These are phyloP conservation scores for Chelonoidis abingdonii DNA, from an alignment of 2,113 vertebrate species.

Conservation along the genomic window DNA sequence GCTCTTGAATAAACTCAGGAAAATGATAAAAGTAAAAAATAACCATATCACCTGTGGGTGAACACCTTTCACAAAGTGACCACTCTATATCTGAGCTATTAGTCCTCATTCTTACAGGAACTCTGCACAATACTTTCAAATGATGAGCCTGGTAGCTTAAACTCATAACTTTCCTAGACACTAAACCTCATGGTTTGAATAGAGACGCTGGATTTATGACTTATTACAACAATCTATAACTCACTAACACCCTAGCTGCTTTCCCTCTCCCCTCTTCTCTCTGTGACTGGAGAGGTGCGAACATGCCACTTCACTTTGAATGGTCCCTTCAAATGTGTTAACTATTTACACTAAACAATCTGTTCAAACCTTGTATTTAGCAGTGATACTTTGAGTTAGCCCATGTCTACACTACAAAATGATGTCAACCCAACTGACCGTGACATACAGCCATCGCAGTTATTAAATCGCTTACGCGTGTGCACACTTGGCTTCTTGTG, in stretches of 20 bases:
- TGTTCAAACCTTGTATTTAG: background rate
- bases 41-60: background rate
- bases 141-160: background rate
- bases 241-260: background rate
- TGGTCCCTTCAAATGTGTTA: background rate
- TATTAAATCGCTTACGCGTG: background rate
- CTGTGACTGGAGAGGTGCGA: background rate
- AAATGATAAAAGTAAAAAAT: background rate
- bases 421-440: background rate
- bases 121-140: background rate
- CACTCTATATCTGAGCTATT: background rate
- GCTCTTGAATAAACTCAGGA: background rate
- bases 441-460: background rate
- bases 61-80: background rate
- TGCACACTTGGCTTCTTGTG: background rate
- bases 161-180: background rate
- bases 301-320: background rate
- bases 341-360: background rate
- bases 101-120: background rate
- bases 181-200: background rate
- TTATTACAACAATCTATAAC: too few relatives aligned
- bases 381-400: background rate
- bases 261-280: background rate
- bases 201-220: background rate
- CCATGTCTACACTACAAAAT: background rate